Percentiles rank a stretch among this genome's conserved stretches.
Conservation (phyloP, 2,113 vertebrate species). For the Amia ocellicauda region DNA sequence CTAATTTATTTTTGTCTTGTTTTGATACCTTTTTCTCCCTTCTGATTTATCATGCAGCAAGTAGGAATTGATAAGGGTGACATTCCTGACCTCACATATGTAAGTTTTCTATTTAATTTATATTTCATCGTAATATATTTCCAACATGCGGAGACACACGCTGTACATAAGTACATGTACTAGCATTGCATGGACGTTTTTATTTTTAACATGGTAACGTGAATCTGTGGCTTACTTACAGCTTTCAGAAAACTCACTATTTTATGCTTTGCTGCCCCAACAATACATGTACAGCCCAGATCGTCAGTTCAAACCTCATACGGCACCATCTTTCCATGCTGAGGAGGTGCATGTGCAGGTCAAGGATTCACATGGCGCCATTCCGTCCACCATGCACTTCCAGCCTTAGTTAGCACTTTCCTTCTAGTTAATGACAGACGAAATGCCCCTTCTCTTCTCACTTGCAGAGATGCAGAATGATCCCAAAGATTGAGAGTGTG, state of each 20-base stretch:
- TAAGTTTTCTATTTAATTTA: constrained; percentile 53
- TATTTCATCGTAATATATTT: not conserved
- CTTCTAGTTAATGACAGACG: constrained; percentile 40
- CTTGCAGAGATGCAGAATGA: constrained; percentile 62
- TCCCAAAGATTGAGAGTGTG: constrained; percentile 63
- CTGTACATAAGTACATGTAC: constrained; percentile 17
- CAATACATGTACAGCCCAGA: constrained; percentile 25
- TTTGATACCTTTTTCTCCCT: constrained; percentile 36
- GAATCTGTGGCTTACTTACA: constrained; percentile 29
- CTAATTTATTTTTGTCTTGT: too few species aligned
- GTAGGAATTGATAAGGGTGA: constrained; percentile 98
- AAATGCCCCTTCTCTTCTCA: constrained; percentile 50
- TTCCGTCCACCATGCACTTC: constrained; percentile 27
- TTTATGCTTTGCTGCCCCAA: not conserved
- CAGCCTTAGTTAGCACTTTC: not conserved
- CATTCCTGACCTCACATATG: constrained; percentile 96
- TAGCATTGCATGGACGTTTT: constrained; percentile 47
- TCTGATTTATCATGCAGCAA: constrained; percentile 83
- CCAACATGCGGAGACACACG: not conserved
- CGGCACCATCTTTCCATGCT: constrained; percentile 21
- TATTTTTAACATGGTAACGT: constrained; percentile 37
- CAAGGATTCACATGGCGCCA: constrained; percentile 22
- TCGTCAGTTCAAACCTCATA: constrained; percentile 14
- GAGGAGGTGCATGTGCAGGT: not conserved
- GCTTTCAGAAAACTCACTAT: constrained; percentile 15